A percentile compares a stretch with the other conserved stretches of the same genome.
Evolutionary conservation across 2,888 invertebrate species (phyloP).

Genomic region (Drepanosiphum platanoidis): DNA sequence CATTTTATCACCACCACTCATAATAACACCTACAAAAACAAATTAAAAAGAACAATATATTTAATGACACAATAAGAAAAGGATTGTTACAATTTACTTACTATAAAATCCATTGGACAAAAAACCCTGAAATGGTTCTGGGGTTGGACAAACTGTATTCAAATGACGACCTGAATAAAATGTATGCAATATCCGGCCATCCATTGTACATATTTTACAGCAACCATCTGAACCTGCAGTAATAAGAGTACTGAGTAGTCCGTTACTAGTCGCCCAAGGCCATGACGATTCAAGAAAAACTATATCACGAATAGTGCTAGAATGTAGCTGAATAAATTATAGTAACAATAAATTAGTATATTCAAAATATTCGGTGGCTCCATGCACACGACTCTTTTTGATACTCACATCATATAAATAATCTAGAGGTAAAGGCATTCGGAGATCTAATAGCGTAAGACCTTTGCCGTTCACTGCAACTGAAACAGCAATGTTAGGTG

Average conservation of each 20-base stretch:
- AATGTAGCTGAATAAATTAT: slow-evolving; percentile 67
- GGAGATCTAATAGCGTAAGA: slow-evolving; percentile 69
- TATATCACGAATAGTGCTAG: slow-evolving; percentile 68
- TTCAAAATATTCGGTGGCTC: neutral
- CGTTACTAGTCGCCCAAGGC: slow-evolving; percentile 70
- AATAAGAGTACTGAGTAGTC: slow-evolving; percentile 67
- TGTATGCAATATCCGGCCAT: slow-evolving; percentile 68
- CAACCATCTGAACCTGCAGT: slow-evolving; percentile 68
- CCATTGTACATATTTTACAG: slow-evolving; percentile 68
- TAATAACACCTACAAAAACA: slow-evolving; percentile 67
- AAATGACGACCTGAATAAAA: slow-evolving; percentile 68
- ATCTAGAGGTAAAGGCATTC: slow-evolving; percentile 70
- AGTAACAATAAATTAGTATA: slow-evolving; percentile 41
- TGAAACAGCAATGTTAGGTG: slow-evolving; percentile 69
- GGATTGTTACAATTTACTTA: slow-evolving; percentile 64
- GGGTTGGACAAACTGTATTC: slow-evolving; percentile 68
- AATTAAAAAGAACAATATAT: neutral
- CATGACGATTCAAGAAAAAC: slow-evolving; percentile 69
- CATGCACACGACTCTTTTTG: neutral
- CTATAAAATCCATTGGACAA: slow-evolving; percentile 68
- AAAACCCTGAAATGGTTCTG: slow-evolving; percentile 67
- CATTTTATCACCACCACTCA: slow-evolving; percentile 69
- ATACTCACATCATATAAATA: slow-evolving; percentile 69
- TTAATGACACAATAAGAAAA: neutral
- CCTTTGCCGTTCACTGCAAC: slow-evolving; percentile 70